Base-by-base conservation (phyloP, 2,113 vertebrate genomes). In the Archilochus colubris region DNA sequence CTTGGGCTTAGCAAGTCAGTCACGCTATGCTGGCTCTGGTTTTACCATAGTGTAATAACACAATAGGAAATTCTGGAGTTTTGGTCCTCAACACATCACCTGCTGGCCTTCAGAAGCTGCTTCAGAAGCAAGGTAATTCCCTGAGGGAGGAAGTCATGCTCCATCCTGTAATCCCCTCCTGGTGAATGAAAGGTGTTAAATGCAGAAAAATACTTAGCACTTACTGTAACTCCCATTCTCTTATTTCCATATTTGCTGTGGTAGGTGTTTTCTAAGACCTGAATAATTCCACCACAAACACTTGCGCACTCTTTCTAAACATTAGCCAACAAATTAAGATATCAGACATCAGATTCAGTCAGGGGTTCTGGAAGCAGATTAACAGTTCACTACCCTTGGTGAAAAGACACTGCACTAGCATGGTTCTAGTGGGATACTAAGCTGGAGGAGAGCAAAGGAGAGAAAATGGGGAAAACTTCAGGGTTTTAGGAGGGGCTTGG, bases 1-100 rank as follows among this genome's bases (percentile, higher is more conserved):
- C 96, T 97, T 94, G 53, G 93, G 86, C 83, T 96, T 82, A 90
- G 84, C 31, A 67, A 98, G 88, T 86, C 96, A 96, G 97, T 97
- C 98, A 97, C 83, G 73, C 93, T 63, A 97, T 97, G 83, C 93
- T 91, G 81, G 66, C 83, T 94, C 68, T 83, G 86, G 69, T 85
- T 94, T 93, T 89, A 83, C 93, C 94, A 91, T 80, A 84, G 72
- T 9, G 40, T 13, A 72, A 8, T 51, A 53, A 72, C 20, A 85
- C 22, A 79, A 12, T 14, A 8, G 43, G 79, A 78, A 90, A 86
- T 85, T 48, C 24, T 64, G 31, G 43, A 79, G 63, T 58, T 58
- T 64, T 87, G 76, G 67, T 73, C 25, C 33, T 83, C 63, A 73
- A 40, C 36, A 70, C 33, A 21, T 62, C 1, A 0, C 73, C 43